Evolutionary conservation across 2,113 vertebrate species (phyloP).

Genomic region (Axis porcinus): DNA sequence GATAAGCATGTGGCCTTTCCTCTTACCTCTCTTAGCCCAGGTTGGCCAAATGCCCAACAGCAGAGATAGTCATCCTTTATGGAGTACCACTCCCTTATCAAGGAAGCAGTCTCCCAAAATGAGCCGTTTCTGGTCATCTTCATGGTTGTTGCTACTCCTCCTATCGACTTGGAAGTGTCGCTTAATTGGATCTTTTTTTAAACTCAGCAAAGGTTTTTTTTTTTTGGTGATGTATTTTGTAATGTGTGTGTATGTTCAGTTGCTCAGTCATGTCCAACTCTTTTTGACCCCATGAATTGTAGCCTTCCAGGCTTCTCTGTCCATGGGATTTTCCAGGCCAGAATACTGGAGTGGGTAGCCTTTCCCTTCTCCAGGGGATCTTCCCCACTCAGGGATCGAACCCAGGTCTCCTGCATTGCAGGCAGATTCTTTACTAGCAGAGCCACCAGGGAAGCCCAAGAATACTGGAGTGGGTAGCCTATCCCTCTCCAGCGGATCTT

Average conservation of each 20-base stretch:
- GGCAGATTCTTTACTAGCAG: not conserved
- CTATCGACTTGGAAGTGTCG: not conserved
- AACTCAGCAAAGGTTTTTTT: not conserved
- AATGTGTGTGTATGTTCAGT: not conserved
- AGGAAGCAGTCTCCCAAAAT: not conserved
- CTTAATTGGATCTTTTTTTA: not conserved
- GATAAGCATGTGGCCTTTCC: not conserved
- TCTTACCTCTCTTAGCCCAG: not conserved
- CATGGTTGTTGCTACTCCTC: not conserved
- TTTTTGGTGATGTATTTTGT: not conserved
- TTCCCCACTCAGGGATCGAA: not conserved
- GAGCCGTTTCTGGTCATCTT: not conserved
- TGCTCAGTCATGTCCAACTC: accelerated
- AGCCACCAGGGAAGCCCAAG: not conserved
- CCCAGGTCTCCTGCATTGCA: not conserved
- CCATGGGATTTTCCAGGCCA: not conserved
- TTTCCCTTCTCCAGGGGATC: not conserved
- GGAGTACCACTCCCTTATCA: not conserved
- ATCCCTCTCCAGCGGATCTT: not conserved
- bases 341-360: not conserved
- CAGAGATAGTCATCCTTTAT: not conserved
- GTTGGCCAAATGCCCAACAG: not conserved
- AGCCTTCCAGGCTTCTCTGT: not conserved
- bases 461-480: not conserved
- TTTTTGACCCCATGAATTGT: not conserved